phyloP scores from a whole-genome alignment of 2,113 vertebrate species.

The Antigone vipio region DNA sequence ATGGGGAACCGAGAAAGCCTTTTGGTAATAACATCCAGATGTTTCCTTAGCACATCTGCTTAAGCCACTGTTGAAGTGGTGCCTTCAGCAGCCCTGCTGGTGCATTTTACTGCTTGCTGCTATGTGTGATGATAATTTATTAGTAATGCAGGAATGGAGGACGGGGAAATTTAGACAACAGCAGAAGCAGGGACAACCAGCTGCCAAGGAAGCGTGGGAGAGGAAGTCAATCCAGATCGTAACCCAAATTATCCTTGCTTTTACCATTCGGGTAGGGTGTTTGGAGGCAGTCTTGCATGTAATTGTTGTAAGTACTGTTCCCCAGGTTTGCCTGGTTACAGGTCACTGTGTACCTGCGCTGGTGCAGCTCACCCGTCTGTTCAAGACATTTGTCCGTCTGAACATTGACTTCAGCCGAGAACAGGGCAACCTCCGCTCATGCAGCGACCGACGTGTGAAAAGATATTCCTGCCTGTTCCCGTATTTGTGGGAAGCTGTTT shows the following conservation, averaged over 20 bases:
- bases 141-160: neutral
- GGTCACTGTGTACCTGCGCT: neutral
- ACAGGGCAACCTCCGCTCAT: neutral
- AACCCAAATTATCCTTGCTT: conserved; percentile 6
- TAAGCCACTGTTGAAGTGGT: neutral
- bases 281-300: neutral
- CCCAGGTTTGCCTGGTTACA: neutral
- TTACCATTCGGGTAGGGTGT: neutral
- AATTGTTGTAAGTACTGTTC: neutral
- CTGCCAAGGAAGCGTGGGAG: neutral
- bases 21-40: conserved; percentile 42
- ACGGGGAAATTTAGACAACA: neutral
- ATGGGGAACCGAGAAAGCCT: neutral
- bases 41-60: conserved; percentile 45
- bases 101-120: conserved; percentile 10
- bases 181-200: neutral
- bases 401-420: neutral
- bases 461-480: neutral
- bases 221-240: neutral
- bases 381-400: neutral
- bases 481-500: neutral
- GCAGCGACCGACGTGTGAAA: neutral
- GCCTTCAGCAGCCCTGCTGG: neutral
- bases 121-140: conserved; percentile 6
- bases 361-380: neutral